A percentile compares a stretch with the other conserved stretches of the same genome.
phyloP scores from a whole-genome alignment of 1,140 invertebrate genomes.

The Leguminivora glycinivorella region DNA sequence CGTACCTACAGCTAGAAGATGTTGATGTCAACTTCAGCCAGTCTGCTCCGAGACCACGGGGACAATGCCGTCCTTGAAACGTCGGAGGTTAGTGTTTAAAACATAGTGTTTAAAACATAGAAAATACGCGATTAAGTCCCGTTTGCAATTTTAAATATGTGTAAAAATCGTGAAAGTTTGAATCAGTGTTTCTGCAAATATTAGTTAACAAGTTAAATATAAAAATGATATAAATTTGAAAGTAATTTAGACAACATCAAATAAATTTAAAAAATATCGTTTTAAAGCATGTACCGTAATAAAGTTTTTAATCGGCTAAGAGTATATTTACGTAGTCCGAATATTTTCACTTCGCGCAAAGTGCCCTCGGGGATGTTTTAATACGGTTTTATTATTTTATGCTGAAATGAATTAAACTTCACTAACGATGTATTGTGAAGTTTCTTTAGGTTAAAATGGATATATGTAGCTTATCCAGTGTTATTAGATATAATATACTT shows the following conservation, averaged over 20 bases:
- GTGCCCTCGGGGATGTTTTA: background rate
- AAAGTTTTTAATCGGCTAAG: constrained; percentile 4
- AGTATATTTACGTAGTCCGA: background rate
- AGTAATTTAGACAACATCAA: constrained; percentile 1
- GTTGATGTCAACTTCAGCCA: too few relatives aligned
- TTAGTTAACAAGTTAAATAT: too few relatives aligned
- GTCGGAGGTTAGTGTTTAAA: too few relatives aligned
- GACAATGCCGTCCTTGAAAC: too few relatives aligned
- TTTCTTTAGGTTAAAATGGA: background rate
- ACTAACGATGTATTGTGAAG: background rate
- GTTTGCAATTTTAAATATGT: too few relatives aligned
- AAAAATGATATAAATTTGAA: background rate
- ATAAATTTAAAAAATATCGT: background rate
- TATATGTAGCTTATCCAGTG: background rate
- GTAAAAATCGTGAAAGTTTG: too few relatives aligned
- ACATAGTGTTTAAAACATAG: too few relatives aligned
- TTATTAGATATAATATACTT: too few relatives aligned
- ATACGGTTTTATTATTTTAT: constrained; percentile 5
- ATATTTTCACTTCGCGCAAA: background rate
- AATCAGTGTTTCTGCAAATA: too few relatives aligned
- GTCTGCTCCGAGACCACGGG: too few relatives aligned
- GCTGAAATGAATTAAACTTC: background rate
- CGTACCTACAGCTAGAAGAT: too few relatives aligned
- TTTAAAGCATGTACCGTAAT: background rate
- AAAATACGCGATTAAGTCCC: too few relatives aligned